Conservation (phyloP, 92 coral and sea anemone species). For the Palythoa heliodiscus region DNA sequence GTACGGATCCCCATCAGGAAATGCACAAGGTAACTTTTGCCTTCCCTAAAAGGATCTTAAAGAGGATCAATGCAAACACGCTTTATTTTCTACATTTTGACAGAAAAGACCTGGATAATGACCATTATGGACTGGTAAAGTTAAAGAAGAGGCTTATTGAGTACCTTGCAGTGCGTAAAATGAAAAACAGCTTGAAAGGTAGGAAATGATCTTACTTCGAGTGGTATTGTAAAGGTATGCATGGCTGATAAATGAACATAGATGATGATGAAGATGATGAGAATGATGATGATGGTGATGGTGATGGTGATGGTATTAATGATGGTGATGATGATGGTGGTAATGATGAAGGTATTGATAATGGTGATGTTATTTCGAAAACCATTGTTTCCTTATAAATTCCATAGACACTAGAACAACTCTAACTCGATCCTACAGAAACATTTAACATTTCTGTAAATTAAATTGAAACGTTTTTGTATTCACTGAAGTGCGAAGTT, state of each 20-base stretch:
- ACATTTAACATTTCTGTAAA: no score
- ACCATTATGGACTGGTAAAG: conserved; percentile 85
- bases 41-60: not conserved
- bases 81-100: not conserved
- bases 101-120: conserved; percentile 73
- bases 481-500: no score
- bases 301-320: not conserved
- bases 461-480: no score
- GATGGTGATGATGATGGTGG: not conserved
- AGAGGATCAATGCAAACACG: not conserved
- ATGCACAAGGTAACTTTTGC: no score
- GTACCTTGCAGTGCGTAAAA: conserved; percentile 85
- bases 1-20: no score
- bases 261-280: conserved; percentile 21
- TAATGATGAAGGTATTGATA: not conserved
- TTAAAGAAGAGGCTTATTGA: conserved; percentile 89
- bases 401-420: no score
- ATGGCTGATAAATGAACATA: not conserved
- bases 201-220: not conserved
- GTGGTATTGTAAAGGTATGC: no score
- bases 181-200: conserved; percentile 92
- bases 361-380: not conserved
- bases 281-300: conserved; percentile 28
- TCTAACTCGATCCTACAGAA: no score
- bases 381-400: no score